Base-by-base conservation (phyloP, 2,113 vertebrate genomes). In the Elaphurus davidianus region DNA sequence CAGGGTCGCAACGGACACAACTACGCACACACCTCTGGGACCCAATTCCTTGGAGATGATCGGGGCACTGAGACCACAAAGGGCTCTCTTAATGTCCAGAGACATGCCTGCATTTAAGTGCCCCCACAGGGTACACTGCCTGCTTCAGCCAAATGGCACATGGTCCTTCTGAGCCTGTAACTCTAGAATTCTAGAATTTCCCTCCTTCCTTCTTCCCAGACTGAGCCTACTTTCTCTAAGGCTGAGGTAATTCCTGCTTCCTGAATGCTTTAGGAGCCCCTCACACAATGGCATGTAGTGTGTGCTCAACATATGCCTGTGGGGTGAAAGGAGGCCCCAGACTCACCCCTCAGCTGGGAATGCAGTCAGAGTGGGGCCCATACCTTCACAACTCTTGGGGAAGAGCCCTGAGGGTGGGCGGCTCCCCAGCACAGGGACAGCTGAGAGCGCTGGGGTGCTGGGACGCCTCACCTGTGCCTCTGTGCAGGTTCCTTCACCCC, bases 51-150 rank as follows among this genome's bases (percentile, higher is more conserved):
- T 3, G 15, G 13, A 40, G 52, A 79, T 57, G 14, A 82, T 25
- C 16, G 7, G 60, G 25, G 23, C 43, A 47, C 54, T 43, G 30
- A 28, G 50, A 47, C 19, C 33, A 30, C 6, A 76, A n/a, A 79
- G 8, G 45, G 87, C 25, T 55, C n/a, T 45, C 81, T 19, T 71
- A 14, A 33, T 1, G 28, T 27, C 40, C 1, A 1, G 11, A 59
- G 79, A 1, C 1, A 28, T 3, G 27, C 23, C 21, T 33, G 43
- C 36, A 7, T 3, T 6, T 3, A 4, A 13, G 36, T 23, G 47
- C 3, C 19, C 25, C 36, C 36, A 40, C 4, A 6, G 5, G 4
- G 33, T 19, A 33, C 0, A 6, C 3, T 5, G 3, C 81, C 16
- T 17, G 23, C 47, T 43, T 57, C 13, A 17, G 23, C 6, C n/a